Evolutionary conservation across 1,140 invertebrate species (phyloP), one percentile per base, ranked within the genome.

Genomic region (Coenobita brevimanus): DNA sequence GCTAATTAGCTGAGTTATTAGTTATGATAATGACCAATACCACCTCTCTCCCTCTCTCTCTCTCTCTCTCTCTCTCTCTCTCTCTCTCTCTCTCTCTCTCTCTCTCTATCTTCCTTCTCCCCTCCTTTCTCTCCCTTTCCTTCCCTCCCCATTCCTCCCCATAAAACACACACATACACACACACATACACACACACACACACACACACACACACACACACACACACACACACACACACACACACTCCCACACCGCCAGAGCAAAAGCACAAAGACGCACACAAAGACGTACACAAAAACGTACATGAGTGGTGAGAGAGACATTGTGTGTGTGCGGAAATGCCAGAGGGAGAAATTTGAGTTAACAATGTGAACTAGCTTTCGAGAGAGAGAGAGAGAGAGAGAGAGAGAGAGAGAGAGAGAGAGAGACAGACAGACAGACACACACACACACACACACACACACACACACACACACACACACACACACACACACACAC

Each of bases 1-100:
- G 57, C 33, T 85, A 78, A 85, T 62, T 85, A 85, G 71, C 24
- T 38, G 36, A 38, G 36, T 85, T 71, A 60, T 76, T 85, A 85
- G 71, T 76, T 76, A 85, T 75, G 71, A 21, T 76, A 13, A n/a
- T 67, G n/a, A 24, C 8, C 4, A 24, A 8, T 67, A 24, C 6
- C n/a, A 8, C 64, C 30, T 67, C n/a, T 67, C 64, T 67, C 30
- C 4, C 46, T 50, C 46, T 50, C 46, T 6, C 46, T 67, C 64
- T 43, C 54, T 0, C 57, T 62, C 30, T 38, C 30, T 41, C 41
- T 21, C 30, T 41, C 69, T 21, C 69, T 38, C 36, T 78, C 46
- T 62, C 78, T 38, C 30, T 24, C 27, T 43, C 64, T 69, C 24
- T 30, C 50, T 46, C 54, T 30, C 30, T 36, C 41, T 33, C 50